Evolutionary conservation across 2,113 vertebrate species (phyloP), one percentile per base, ranked within the genome.

Genomic region (Perccottus glenii): DNA sequence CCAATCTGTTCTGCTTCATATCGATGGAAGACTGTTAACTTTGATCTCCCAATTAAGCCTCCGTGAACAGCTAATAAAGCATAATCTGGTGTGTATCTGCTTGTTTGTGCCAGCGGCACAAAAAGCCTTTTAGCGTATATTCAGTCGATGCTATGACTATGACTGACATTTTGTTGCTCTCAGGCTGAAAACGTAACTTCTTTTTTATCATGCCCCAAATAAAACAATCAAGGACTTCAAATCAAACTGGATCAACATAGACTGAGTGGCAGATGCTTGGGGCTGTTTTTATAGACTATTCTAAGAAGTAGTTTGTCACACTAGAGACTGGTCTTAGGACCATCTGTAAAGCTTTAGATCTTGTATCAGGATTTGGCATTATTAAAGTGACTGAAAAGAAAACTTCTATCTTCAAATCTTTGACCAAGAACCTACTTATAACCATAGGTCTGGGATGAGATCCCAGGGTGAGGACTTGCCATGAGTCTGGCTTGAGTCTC

Each of bases 21-120:
- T 75, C 45, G 60, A 81, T 67, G 77, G 46, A 83, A 77, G 72
- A 64, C 85, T 68, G 80, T 85, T 85, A 89, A 90, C 90, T 89
- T 86, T 90, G 87, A 90, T 89, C 87, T 89, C 83, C 83, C 87
- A 86, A 89, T 89, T 86, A 88, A 90, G 82, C 83, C 81, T 64
- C 86, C 84, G 52, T 85, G 84, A 89, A 80, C 82, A 77, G 88
- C 86, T 89, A 88, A 87, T 91, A 84, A 88, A 88, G 82, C 80
- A 72, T 83, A 83, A 91, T 90, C 87, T 87, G 80, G 75, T 82
- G 76, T 69, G 81, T 80, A 90, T 91, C 90, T 89, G 63, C 67
- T 58, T 55, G 83, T 85, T 83, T 64, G 76, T 44, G 57, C 83
- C 77, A 53, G 53, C 19, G 64, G 81, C 83, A 43, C 76, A 51